phyloP scores from a whole-genome alignment of 2,797 vertebrate species.

The Acridotheres tristis region DNA sequence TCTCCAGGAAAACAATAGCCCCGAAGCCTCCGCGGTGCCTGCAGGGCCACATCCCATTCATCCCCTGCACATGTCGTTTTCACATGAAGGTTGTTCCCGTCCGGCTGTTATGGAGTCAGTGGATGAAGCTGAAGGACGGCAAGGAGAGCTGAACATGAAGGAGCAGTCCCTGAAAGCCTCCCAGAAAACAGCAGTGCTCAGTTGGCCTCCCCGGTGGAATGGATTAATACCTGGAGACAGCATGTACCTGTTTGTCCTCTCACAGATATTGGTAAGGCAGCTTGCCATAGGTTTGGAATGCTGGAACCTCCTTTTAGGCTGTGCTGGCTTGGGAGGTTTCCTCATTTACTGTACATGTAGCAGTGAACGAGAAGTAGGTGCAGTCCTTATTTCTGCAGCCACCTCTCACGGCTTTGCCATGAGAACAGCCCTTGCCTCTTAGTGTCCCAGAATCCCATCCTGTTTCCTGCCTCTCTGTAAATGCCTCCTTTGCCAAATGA shows the following conservation, averaged over 20 bases:
- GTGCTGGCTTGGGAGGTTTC: background rate
- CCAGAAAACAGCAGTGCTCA: constrained; percentile 58
- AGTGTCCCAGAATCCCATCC: background rate
- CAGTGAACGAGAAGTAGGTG: background rate
- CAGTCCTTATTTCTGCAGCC: background rate
- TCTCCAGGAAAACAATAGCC: constrained; percentile 34
- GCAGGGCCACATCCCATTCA: background rate
- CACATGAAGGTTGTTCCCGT: constrained; percentile 69
- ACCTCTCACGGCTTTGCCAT: background rate
- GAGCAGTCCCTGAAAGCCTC: constrained; percentile 66
- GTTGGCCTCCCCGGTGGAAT: constrained; percentile 76
- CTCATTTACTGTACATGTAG: background rate
- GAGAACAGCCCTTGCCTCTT: background rate
- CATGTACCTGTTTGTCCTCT: constrained; percentile 79
- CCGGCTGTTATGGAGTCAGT: constrained; percentile 74
- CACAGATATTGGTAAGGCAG: constrained; percentile 81
- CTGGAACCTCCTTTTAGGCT: background rate
- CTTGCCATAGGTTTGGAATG: background rate
- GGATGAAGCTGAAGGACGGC: constrained; percentile 68
- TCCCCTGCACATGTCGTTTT: constrained; percentile 8
- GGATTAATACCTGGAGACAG: constrained; percentile 75
- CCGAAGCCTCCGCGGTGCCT: background rate
- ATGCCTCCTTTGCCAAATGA: background rate
- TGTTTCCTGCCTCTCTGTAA: background rate
- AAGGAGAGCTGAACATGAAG: constrained; percentile 59